These are phyloP conservation scores for Hypolimnas misippus DNA, from an alignment of 2,888 invertebrate genomes.

Conservation along the genomic window DNA sequence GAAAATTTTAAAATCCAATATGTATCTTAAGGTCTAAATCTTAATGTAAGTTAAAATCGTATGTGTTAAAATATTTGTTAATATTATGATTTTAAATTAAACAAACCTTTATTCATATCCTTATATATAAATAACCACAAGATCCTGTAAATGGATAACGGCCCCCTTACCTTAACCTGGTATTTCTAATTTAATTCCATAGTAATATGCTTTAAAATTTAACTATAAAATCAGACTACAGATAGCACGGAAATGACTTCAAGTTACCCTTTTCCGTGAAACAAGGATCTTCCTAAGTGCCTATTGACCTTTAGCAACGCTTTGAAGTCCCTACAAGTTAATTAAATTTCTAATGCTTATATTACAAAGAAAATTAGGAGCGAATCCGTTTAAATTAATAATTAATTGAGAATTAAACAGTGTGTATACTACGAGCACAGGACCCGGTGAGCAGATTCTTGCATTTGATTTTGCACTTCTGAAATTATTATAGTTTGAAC, in stretches of 20 bases:
- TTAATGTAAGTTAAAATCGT: no score
- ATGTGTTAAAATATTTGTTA: no score
- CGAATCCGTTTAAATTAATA: slow-evolving; percentile 34
- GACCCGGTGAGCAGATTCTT: neutral
- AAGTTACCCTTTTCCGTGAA: slow-evolving; percentile 58
- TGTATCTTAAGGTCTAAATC: no score
- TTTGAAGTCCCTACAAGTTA: slow-evolving; percentile 69
- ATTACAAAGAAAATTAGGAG: slow-evolving; percentile 61
- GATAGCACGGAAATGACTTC: slow-evolving; percentile 32
- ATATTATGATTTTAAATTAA: no score
- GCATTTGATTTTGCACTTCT: neutral
- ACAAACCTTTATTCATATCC: no score
- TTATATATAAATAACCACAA: no score
- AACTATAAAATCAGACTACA: slow-evolving; percentile 34
- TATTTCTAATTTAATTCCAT: slow-evolving; percentile 18
- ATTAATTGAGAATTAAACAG: slow-evolving; percentile 23
- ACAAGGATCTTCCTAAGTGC: slow-evolving; percentile 61
- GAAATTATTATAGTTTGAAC: slow-evolving; percentile 2
- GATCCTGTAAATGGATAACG: no score
- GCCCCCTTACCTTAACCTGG: slow-evolving; percentile 9
- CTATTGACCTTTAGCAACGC: slow-evolving; percentile 67
- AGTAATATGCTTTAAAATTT: slow-evolving; percentile 33
- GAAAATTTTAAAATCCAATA: no score
- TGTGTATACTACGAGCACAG: neutral
- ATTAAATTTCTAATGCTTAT: slow-evolving; percentile 76